Base-by-base conservation (phyloP, 2,113 vertebrate genomes). In the Corythornis madagascariensis region DNA sequence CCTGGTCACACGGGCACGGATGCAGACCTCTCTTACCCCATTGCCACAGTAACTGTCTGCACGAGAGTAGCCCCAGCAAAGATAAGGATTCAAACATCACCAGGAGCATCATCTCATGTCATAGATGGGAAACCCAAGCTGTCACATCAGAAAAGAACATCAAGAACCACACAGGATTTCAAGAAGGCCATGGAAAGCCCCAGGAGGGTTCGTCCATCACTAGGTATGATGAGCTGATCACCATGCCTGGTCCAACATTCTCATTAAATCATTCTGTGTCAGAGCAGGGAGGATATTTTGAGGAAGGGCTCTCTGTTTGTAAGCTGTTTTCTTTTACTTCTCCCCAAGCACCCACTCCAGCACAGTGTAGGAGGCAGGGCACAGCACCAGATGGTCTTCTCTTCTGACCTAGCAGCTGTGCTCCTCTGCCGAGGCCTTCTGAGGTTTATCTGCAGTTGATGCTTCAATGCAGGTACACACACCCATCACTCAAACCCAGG, bases 11-110 rank as follows among this genome's bases (percentile, higher is more conserved):
- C 2, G 35, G 64, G 42, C 43, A 53, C 1, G 2, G 53, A 42
- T 3, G 1, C 45, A 45, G n/a, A n/a, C 42, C 42, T 35, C 42
- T 64, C 19, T 20, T 29, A 12, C 42, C 19, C 0, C 33, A 29
- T 1, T 1, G 1, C 21, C 1, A 4, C 59, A 21, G 5, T 28
- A 64, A 33, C 20, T 7, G 12, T 9, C 33, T 4, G 0, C 12
- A 4, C 3, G 11, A 40, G 57, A 86, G 28, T 9, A 17, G 4
- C 7, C 47, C 16, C 59, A 38, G 64, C 0, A 1, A 77, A 66
- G 63, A 31, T 22, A 28, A 10, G 2, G 4, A 47, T 33, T 67
- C 43, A 40, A 72, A 26, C 60, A 40, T 43, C 29, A 45, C n/a
- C 50, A 31, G 29, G 26, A 73, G 25, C 71, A 63, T 45, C 63